A percentile compares a stretch with the other conserved stretches of the same genome.
These are phyloP conservation scores for Lycia hirtaria DNA, from an alignment of 2,888 invertebrate genomes.

Conservation along the genomic window DNA sequence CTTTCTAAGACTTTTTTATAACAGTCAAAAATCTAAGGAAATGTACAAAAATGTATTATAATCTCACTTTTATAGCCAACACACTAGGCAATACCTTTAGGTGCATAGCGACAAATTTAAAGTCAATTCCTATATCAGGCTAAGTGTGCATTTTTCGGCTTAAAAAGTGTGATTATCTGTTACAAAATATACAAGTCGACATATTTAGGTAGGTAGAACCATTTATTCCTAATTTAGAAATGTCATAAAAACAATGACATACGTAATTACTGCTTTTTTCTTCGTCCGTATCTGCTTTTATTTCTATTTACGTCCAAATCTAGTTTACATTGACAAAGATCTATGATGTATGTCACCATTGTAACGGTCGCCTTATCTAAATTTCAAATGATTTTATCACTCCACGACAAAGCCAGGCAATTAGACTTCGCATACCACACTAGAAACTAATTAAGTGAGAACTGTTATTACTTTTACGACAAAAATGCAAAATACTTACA, in stretches of 20 bases:
- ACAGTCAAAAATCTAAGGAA: too few relatives aligned
- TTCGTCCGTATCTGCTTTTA: background rate
- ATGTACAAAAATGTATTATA: too few relatives aligned
- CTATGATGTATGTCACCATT: conserved; percentile 7
- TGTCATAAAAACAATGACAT: background rate
- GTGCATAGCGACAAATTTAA: too few relatives aligned
- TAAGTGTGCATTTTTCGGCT: too few relatives aligned
- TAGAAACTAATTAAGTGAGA: background rate
- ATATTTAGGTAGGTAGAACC: too few relatives aligned
- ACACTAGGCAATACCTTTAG: too few relatives aligned
- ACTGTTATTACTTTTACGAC: background rate
- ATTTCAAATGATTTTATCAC: conserved; percentile 27
- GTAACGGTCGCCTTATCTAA: conserved; percentile 13
- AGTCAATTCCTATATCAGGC: too few relatives aligned
- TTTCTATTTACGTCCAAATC: background rate
- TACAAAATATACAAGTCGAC: too few relatives aligned
- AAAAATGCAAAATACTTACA: background rate
- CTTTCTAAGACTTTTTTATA: too few relatives aligned
- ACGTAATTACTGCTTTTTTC: background rate
- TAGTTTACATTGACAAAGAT: conserved; percentile 24
- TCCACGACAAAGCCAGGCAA: conserved; percentile 12
- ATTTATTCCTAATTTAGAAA: too few relatives aligned
- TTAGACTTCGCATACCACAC: conserved; percentile 7
- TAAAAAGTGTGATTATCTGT: too few relatives aligned
- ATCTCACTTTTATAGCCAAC: too few relatives aligned